Evolutionary conservation across 2,888 invertebrate genomes (phyloP), one percentile per base, ranked within the genome.

Genomic region (Ceramica pisi): DNA sequence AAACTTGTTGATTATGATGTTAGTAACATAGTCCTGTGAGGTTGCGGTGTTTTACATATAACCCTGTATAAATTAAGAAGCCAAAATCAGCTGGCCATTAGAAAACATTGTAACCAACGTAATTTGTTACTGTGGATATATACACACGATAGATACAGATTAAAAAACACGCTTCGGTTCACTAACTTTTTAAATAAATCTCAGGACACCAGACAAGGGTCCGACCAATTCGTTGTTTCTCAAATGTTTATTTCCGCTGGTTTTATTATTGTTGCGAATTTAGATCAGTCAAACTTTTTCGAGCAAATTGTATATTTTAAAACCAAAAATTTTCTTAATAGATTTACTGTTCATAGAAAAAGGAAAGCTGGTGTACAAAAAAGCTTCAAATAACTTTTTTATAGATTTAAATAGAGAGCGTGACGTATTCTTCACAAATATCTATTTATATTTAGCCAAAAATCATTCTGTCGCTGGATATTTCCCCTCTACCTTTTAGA

Each of bases 131-230:
- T 68, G 56, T 69, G n/a, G 63, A 55, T 41, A 26, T 60, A 59
- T 51, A 67, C 67, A 68, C 67, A 73, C 51, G 63, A 59, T 78
- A 66, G 69, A 65, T 76, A 59, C 67, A 82, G 77, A 85, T 85
- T 85, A 85, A 83, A 81, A 85, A 85, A 80, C 76, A 74, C 57
- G 73, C 70, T 53, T 57, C 71, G 78, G 78, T 85, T 82, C 70
- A 84, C 84, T 83, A 94, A 94, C 92, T 93, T 94, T 94, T 93
- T 89, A 92, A 94, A 94, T 93, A 92, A 94, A 94, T 92, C 90
- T 90, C 87, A 75, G 84, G 85, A 88, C 88, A 89, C 84, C 88
- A 63, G 91, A 91, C 91, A 89, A 89, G 89, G 92, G 92, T 92
- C 88, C 88, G 85, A 87, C 88, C 92, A 89, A 91, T 92, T 89